These are phyloP conservation scores for Thunnus albacares DNA, from an alignment of 2,797 vertebrate species.

Conservation along the genomic window DNA sequence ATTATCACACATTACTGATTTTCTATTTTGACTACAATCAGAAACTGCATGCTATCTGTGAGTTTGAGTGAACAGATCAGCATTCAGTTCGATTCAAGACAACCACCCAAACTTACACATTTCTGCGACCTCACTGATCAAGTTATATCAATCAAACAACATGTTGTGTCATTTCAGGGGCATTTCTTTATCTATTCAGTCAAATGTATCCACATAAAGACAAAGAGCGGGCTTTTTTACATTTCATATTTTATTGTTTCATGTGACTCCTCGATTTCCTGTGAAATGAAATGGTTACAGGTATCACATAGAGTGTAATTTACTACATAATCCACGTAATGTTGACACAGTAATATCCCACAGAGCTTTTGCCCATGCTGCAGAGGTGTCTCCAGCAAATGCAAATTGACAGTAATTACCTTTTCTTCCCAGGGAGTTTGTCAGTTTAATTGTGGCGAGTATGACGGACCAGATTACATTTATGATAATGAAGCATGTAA, in stretches of 20 bases:
- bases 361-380: conserved; percentile 23
- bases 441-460: conserved; percentile 26
- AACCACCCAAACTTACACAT: neutral
- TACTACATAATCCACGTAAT: conserved; percentile 28
- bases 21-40: neutral
- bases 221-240: neutral
- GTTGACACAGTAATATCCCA: conserved; percentile 19
- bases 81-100: conserved; percentile 2
- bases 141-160: neutral
- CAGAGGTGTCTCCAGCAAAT: conserved; percentile 47
- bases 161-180: neutral
- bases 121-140: neutral
- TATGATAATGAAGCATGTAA: conserved; percentile 38
- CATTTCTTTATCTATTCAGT: neutral
- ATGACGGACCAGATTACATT: conserved; percentile 28
- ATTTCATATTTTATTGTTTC: neutral
- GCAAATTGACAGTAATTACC: conserved; percentile 62
- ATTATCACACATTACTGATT: neutral
- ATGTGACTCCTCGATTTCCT: conserved; percentile 7
- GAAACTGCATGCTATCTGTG: neutral
- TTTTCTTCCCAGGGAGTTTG: conserved; percentile 48
- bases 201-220: conserved; percentile 11
- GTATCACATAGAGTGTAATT: conserved; percentile 31
- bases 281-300: conserved; percentile 15
- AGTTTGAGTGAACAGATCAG: conserved; percentile 2